phyloP scores from a whole-genome alignment of 2,113 vertebrate genomes.

The Jacana jacana region DNA sequence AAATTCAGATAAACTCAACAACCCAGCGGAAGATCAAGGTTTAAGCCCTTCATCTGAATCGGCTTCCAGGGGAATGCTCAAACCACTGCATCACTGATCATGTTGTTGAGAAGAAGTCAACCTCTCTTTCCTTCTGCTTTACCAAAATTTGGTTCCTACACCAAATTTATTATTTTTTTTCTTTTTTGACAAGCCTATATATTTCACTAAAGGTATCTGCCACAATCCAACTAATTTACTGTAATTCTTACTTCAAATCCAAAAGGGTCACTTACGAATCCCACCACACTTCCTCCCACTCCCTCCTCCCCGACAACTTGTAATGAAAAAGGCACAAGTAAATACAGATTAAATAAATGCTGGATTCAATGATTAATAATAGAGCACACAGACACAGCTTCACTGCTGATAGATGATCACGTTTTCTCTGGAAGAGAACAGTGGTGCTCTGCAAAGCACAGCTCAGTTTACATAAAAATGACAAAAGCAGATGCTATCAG shows the following conservation, averaged over 20 bases:
- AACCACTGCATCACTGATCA: background rate
- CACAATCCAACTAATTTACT: background rate
- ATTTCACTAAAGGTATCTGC: background rate
- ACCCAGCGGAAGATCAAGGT: background rate
- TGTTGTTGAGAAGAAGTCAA: background rate
- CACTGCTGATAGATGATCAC: background rate
- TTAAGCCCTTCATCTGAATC: background rate
- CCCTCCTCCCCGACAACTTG: background rate
- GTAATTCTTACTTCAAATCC: background rate
- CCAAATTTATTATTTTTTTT: background rate
- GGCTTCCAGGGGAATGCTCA: background rate
- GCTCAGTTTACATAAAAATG: background rate
- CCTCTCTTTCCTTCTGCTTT: background rate
- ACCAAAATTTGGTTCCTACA: background rate
- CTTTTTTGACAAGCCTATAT: background rate
- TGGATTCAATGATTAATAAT: background rate
- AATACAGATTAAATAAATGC: background rate
- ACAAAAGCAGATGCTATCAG: background rate
- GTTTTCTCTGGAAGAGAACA: background rate
- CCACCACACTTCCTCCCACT: background rate
- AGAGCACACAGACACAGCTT: background rate
- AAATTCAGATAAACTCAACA: background rate
- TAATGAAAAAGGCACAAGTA: background rate
- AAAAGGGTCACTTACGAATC: rapidly evolving
- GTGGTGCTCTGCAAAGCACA: background rate